A percentile compares a stretch with the other conserved stretches of the same genome.
Conservation (phyloP, 2,797 vertebrate species). For the Setipinna tenuifilis region DNA sequence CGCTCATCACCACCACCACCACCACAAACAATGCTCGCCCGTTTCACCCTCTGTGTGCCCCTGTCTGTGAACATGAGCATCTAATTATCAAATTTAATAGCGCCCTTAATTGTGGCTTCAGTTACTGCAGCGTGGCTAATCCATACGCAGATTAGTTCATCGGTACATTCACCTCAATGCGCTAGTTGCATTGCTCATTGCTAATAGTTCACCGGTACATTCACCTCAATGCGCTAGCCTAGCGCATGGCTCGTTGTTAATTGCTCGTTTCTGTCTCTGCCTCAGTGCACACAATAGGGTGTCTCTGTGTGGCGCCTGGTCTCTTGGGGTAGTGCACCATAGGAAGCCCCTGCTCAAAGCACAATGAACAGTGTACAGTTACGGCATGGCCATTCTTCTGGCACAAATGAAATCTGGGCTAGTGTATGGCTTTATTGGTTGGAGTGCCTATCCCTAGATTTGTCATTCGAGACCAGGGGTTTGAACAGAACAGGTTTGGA, state of each 20-base stretch:
- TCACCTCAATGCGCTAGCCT: neutral
- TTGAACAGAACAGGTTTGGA: neutral
- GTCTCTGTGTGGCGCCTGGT: neutral
- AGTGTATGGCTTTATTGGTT: neutral
- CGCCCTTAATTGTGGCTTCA: neutral
- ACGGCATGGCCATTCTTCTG: neutral
- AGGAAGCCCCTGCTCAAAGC: neutral
- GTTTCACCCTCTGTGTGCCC: neutral
- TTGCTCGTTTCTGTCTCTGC: neutral
- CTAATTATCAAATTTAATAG: neutral
- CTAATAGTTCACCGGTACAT: neutral
- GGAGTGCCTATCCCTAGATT: neutral
- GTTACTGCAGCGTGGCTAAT: neutral
- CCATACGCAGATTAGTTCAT: neutral
- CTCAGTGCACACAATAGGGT: neutral
- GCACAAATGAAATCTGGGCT: slow-evolving; percentile 9
- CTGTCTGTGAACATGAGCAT: neutral
- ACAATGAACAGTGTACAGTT: slow-evolving; percentile 17
- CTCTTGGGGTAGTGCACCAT: neutral
- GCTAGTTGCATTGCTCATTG: neutral
- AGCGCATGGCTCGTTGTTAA: neutral
- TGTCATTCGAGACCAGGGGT: neutral
- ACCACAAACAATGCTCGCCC: neutral
- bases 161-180: neutral
- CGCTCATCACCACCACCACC: neutral